Conservation (phyloP, 2,888 invertebrate genomes). For the Dromius quadrimaculatus region DNA sequence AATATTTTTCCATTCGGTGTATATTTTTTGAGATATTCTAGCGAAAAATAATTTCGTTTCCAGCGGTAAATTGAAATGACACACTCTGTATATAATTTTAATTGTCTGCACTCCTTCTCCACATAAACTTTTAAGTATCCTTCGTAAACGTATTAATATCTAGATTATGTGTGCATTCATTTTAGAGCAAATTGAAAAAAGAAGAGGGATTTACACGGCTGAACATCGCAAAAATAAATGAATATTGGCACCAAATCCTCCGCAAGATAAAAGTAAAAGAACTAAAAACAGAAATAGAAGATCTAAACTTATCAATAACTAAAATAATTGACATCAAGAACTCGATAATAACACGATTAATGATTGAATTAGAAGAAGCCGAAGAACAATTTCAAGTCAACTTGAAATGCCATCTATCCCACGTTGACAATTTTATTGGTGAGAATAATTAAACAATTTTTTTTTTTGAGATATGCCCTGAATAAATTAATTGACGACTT, state of each 20-base stretch:
- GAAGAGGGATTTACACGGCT: constrained; percentile 84
- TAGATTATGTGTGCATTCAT: too few relatives aligned
- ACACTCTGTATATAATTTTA: too few relatives aligned
- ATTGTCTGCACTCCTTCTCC: too few relatives aligned
- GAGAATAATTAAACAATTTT: constrained; percentile 55
- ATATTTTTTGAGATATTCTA: too few relatives aligned
- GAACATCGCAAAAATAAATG: constrained; percentile 87
- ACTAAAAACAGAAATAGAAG: constrained; percentile 76
- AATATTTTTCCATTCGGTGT: too few relatives aligned
- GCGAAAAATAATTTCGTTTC: too few relatives aligned
- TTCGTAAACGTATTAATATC: too few relatives aligned
- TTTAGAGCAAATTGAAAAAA: constrained; percentile 83
- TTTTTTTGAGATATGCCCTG: too few relatives aligned
- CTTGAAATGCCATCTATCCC: constrained; percentile 79
- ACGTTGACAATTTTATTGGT: constrained; percentile 78
- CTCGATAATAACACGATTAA: constrained; percentile 73
- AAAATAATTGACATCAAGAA: constrained; percentile 77
- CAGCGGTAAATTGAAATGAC: too few relatives aligned
- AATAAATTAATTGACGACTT: too few relatives aligned
- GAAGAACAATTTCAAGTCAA: constrained; percentile 81
- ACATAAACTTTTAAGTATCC: too few relatives aligned
- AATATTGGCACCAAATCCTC: constrained; percentile 84
- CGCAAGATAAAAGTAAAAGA: constrained; percentile 82
- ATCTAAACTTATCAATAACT: constrained; percentile 73
- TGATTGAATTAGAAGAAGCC: constrained; percentile 76